Evolutionary conservation across 2,797 vertebrate species (phyloP).

Genomic region (Tragopan temminckii): DNA sequence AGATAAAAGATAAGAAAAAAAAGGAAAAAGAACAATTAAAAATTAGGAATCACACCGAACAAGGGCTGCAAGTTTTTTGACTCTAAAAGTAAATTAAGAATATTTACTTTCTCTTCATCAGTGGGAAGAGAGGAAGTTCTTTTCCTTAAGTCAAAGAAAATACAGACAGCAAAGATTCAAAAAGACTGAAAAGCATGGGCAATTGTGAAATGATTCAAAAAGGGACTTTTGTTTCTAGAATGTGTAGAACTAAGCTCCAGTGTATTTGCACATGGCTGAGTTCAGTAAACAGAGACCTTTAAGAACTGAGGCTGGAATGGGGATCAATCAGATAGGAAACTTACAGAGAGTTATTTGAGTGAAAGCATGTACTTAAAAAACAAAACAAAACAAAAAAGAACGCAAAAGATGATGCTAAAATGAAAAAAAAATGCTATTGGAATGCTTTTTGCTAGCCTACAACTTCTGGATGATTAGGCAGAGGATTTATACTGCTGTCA

Average conservation of each 20-base stretch:
- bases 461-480: conserved; percentile 27
- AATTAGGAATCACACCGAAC: neutral
- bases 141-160: neutral
- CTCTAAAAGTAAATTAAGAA: neutral
- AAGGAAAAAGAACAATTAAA: neutral
- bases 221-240: neutral
- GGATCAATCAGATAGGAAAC: conserved; percentile 28
- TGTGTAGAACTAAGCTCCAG: neutral
- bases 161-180: neutral
- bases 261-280: neutral
- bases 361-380: neutral
- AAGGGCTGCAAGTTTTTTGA: neutral
- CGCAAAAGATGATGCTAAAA: neutral
- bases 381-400: neutral
- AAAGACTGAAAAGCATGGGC: neutral
- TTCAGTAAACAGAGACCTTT: neutral
- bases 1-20: neutral
- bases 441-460: conserved; percentile 24
- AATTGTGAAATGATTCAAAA: neutral
- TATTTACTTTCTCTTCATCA: neutral
- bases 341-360: neutral
- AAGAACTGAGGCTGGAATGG: neutral
- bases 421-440: neutral
- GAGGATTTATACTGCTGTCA: neutral
- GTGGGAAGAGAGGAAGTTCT: neutral